Conservation (phyloP, 1,140 invertebrate genomes). For the Maconellicoccus hirsutus region DNA sequence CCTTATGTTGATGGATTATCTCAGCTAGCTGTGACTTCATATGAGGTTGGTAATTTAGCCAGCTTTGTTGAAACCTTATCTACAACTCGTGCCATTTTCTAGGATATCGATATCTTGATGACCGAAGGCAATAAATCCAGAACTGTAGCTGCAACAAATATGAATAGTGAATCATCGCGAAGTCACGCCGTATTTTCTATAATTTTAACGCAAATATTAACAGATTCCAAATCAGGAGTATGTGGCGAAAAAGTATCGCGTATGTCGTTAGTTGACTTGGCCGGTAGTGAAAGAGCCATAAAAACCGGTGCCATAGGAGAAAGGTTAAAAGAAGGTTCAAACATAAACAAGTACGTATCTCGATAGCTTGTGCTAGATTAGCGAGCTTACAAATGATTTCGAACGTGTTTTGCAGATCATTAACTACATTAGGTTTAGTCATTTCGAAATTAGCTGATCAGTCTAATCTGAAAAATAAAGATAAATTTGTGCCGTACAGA, state of each 20-base stretch:
- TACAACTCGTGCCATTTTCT: constrained; percentile 24
- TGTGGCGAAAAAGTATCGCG: constrained; percentile 91
- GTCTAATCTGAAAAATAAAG: constrained; percentile 55
- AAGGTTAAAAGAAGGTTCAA: constrained; percentile 83
- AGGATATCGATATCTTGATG: constrained; percentile 94
- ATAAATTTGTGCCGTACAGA: constrained; percentile 95
- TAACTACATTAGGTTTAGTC: constrained; percentile 93
- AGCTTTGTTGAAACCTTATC: not conserved
- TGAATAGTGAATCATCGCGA: constrained; percentile 96
- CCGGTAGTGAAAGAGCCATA: constrained; percentile 84
- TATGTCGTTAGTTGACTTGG: constrained; percentile 91
- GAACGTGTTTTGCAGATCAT: constrained; percentile 54
- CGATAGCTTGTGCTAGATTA: not conserved
- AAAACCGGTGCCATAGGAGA: constrained; percentile 85
- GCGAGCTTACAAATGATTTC: not conserved
- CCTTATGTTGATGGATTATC: constrained; percentile 96
- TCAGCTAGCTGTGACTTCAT: constrained; percentile 84
- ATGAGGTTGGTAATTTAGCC: constrained; percentile 48
- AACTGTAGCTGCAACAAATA: constrained; percentile 96
- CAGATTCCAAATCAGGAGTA: constrained; percentile 69
- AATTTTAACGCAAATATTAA: constrained; percentile 83
- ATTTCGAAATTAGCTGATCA: constrained; percentile 96
- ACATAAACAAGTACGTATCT: constrained; percentile 61
- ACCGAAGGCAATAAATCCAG: constrained; percentile 96
- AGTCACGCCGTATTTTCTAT: constrained; percentile 98